Percentiles rank a stretch among this genome's conserved stretches.
Conservation (phyloP, 2,113 vertebrate species). For the Prunella himalayana region DNA sequence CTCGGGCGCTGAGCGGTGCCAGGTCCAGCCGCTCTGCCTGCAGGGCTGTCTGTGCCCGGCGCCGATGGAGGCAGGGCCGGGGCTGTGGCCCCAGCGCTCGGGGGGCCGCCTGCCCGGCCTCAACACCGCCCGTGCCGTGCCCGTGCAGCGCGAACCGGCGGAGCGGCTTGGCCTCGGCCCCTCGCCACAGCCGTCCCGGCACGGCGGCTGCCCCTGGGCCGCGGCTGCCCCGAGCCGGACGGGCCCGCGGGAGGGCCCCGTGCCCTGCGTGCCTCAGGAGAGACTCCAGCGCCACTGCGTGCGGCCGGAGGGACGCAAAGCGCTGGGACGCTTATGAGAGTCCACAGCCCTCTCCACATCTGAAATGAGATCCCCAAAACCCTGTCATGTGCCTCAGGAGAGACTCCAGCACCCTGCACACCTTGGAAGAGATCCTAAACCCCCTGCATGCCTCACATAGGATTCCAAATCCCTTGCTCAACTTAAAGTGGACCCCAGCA, state of each 20-base stretch:
- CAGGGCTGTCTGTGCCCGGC: no score
- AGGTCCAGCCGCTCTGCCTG: neutral
- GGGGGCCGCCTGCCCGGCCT: neutral
- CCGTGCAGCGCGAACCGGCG: neutral
- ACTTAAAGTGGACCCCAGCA: neutral
- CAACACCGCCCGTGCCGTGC: neutral
- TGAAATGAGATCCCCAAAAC: neutral
- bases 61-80: no score
- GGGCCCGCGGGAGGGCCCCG: neutral
- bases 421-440: neutral
- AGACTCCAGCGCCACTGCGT: neutral
- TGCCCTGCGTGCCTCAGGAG: no score
- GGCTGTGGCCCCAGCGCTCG: no score
- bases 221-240: neutral
- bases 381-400: neutral
- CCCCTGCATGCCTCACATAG: neutral
- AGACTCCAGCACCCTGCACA: neutral
- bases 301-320: neutral
- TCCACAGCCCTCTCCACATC: no score
- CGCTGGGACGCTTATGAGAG: neutral
- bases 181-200: rapidly evolving
- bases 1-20: neutral
- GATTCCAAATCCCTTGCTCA: neutral
- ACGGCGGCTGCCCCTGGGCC: neutral
- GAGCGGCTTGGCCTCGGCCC: neutral